These are phyloP conservation scores for Cosmia trapezina DNA, from an alignment of 2,888 invertebrate genomes.

Conservation along the genomic window DNA sequence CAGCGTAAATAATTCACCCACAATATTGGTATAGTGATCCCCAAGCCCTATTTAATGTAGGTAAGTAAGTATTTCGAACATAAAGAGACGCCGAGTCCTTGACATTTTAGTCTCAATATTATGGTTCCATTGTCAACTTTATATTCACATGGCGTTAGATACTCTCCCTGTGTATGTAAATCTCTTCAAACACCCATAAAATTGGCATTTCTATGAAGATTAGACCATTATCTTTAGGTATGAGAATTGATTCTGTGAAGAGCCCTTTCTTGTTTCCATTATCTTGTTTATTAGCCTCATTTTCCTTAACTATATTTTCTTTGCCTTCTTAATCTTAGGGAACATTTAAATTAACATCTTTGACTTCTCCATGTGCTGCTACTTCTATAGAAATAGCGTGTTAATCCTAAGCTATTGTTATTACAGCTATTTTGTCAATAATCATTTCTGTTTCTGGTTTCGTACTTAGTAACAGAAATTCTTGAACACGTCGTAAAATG, in stretches of 20 bases:
- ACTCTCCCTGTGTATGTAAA: slow-evolving; percentile 43
- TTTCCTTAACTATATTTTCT: slow-evolving; percentile 20
- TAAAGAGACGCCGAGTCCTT: slow-evolving; percentile 61
- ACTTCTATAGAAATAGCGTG: slow-evolving; percentile 42
- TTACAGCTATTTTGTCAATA: slow-evolving; percentile 45
- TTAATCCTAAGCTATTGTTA: slow-evolving; percentile 43
- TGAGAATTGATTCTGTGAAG: slow-evolving; percentile 28
- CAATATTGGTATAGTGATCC: slow-evolving; percentile 35
- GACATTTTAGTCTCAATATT: slow-evolving; percentile 34
- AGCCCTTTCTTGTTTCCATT: slow-evolving; percentile 3
- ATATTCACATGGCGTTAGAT: slow-evolving; percentile 43
- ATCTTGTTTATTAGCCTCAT: slow-evolving; percentile 19
- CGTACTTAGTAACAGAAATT: slow-evolving; percentile 47
- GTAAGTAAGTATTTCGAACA: slow-evolving; percentile 45
- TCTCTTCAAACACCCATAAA: slow-evolving; percentile 16
- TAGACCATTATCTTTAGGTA: slow-evolving; percentile 14
- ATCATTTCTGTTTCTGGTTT: slow-evolving; percentile 53
- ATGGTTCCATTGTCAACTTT: slow-evolving; percentile 34
- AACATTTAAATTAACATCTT: slow-evolving; percentile 22
- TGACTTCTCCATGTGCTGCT: slow-evolving; percentile 2
- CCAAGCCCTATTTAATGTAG: slow-evolving; percentile 30
- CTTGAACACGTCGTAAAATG: slow-evolving; percentile 46
- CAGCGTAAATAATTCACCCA: slow-evolving; percentile 8
- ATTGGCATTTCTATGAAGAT: slow-evolving; percentile 33
- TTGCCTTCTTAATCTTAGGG: slow-evolving; percentile 8